Evolutionary conservation across 2,888 invertebrate genomes (phyloP), one percentile per base, ranked within the genome.

Genomic region (Cylindroiulus punctatus): DNA sequence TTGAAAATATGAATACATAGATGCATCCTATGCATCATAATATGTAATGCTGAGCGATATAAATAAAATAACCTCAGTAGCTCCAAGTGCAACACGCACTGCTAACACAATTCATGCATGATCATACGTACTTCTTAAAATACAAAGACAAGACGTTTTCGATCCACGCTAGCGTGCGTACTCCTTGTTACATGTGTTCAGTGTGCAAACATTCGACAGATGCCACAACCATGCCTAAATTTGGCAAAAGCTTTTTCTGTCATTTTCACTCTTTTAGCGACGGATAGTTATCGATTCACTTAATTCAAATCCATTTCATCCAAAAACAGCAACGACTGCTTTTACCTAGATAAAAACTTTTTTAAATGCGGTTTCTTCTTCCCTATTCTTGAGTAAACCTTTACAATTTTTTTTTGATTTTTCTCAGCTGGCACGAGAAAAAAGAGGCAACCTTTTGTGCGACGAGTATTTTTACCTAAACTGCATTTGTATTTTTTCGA

Each of bases 271-370:
- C 76, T 76, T 76, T 76, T 76, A 30, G 30, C 26, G 76, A 26
- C 8, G 26, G 76, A 30, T 76, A 76, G 76, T 76, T 76, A 76
- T 76, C 26, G 76, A 76, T 76, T 76, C 76, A 76, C 76, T 76
- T 76, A 76, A 76, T 76, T 76, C 76, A 76, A 76, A 76, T 76
- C 76, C 76, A 76, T 76, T 76, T 76, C 76, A 30, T 76, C 76
- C 76, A 76, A 76, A 76, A 76, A 76, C 76, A 76, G 76, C 76
- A 76, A 26, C 14, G 76, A 76, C 76, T 76, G 76, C 76, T 76
- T 76, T 76, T 76, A 76, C 76, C 76, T 26, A 76, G 76, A 76
- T 76, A 76, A 76, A 76, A 44, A 44, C 2, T 76, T 76, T 76
- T 26, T 76, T 76, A 76, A 76, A 76, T 76, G 76, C 14, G 76